Evolutionary conservation across 2,797 vertebrate genomes (phyloP), one percentile per base, ranked within the genome.

Genomic region (Esox masquinongy): DNA sequence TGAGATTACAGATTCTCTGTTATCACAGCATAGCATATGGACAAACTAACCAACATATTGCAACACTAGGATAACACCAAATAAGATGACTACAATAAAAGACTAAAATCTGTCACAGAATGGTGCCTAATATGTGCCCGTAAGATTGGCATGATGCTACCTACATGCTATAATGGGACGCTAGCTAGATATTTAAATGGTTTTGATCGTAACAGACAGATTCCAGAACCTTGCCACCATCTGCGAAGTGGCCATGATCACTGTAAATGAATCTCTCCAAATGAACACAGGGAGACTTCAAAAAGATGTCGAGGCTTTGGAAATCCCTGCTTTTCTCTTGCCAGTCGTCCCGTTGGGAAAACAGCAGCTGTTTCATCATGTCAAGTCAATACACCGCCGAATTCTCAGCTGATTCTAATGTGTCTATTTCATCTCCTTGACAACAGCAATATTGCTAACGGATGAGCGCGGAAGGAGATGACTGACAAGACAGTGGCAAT

Each of bases 341-440:
- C 64, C 61, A 36, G 43, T 61, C 26, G 22, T 17, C 71, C 66
- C 8, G 16, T 70, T 68, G 74, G 51, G 59, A 70, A 74, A 29
- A 56, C 75, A 77, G 67, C 70, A 68, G 53, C 47, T 49, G 24
- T 78, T 79, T 69, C 73, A 76, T 80, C 81, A 75, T 68, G 80
- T 47, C 43, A 11, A 59, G n/a, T 59, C 6, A 24, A n/a, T 24
- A 12, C 9, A 68, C 49, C 78, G 63, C 70, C 77, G 75, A 75
- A 74, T 74, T 78, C 73, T 36, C 66, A 68, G 73, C 69, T 79
- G 71, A 81, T 84, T 80, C 77, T 61, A 74, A 78, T 50, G 50
- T 70, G 77, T 80, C 79, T 75, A 82, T 80, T 76, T 80, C 39
- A 79, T 81, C 84, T 84, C 82, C 81, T 82, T 79, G 76, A 80